phyloP scores from a whole-genome alignment of 2,113 vertebrate species.

The Hystrix brachyura region DNA sequence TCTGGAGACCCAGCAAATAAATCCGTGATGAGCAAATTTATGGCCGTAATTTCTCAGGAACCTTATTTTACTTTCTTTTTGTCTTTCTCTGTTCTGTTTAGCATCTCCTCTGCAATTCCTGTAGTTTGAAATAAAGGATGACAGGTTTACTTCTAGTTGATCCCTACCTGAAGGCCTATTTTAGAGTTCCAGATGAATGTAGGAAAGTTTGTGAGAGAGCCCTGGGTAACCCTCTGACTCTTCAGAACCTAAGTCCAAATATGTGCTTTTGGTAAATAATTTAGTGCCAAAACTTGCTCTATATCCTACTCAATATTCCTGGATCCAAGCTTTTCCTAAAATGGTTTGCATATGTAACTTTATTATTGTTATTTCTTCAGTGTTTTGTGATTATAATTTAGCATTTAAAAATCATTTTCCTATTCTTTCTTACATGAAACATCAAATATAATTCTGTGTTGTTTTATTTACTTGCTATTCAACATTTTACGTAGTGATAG shows the following conservation, averaged over 20 bases:
- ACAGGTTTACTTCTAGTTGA: not conserved
- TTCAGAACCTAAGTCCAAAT: not conserved
- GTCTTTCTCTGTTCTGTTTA: not conserved
- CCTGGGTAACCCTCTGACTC: not conserved
- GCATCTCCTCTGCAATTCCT: not conserved
- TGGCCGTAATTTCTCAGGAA: not conserved
- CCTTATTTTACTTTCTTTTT: slow-evolving; percentile 1
- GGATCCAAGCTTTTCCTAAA: not conserved
- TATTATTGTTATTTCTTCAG: slow-evolving; percentile 15
- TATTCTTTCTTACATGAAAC: not conserved
- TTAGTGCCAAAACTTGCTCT: not conserved
- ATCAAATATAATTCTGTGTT: not conserved
- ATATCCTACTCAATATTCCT: not conserved
- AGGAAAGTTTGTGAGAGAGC: not conserved
- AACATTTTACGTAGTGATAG: not conserved
- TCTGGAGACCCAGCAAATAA: not conserved
- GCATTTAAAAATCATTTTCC: not conserved
- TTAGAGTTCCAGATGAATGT: not conserved
- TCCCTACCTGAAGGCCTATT: not conserved
- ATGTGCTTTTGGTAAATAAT: not conserved
- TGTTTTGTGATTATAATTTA: not conserved
- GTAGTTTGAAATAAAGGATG: not conserved
- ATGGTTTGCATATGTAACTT: not conserved
- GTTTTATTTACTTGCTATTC: not conserved
- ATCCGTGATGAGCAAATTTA: not conserved